Percentiles rank a stretch among this genome's conserved stretches.
These are phyloP conservation scores for Scolopax mira DNA, from an alignment of 2,113 vertebrate genomes.

Conservation along the genomic window DNA sequence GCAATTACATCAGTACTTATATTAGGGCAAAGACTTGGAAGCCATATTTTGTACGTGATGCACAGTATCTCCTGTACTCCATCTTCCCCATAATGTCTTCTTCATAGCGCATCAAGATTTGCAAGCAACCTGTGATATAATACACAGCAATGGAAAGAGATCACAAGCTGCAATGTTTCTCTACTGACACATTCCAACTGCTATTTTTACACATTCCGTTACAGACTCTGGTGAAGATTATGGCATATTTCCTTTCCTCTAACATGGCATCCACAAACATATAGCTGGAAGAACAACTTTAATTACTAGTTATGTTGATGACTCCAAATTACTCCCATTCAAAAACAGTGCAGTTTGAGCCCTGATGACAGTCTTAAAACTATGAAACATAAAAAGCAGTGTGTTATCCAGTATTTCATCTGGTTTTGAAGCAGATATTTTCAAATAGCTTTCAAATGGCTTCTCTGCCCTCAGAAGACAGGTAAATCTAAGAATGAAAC, in stretches of 20 bases:
- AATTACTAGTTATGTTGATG: constrained; percentile 5
- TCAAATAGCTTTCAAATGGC: neutral
- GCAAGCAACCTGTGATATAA: neutral
- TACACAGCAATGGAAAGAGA: neutral
- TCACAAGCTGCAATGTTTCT: neutral
- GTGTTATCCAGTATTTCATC: neutral
- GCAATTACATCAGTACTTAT: neutral
- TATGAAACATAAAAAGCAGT: neutral
- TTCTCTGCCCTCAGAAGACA: neutral
- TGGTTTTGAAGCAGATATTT: neutral
- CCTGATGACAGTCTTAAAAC: neutral
- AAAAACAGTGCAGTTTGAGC: neutral
- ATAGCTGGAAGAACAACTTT: constrained; percentile 4
- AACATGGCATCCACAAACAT: neutral
- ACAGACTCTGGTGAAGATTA: neutral
- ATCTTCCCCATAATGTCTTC: neutral
- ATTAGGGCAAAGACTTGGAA: neutral
- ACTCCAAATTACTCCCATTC: neutral
- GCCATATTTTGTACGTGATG: neutral
- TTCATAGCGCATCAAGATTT: neutral
- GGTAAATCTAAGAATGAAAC: neutral
- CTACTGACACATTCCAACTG: neutral
- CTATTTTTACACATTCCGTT: neutral
- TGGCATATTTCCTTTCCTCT: neutral
- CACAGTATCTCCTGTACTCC: neutral